Base-by-base conservation (phyloP, 2,113 vertebrate genomes). In the Accipiter virgatus region DNA sequence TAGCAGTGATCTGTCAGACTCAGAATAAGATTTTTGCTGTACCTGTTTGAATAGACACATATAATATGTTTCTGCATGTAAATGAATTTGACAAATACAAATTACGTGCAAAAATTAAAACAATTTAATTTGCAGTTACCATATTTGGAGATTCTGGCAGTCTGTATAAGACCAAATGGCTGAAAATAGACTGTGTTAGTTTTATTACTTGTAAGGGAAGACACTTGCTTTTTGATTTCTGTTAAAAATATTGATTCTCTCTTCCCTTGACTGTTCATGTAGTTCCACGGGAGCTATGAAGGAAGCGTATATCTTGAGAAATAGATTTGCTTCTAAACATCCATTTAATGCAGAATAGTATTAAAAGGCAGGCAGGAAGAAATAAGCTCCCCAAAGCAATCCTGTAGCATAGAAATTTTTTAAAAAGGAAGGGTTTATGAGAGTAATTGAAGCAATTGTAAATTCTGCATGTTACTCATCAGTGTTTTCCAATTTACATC, bases 401-500 rank as follows among this genome's bases (percentile, higher is more conserved):
- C 53, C 83, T 67, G 36, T 26, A 32, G 25, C 86, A 91, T 67
- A 55, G 89, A 86, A 40, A 16, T 26, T 58, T 71, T 91, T 7
- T 6, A 29, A 26, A 93, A 89, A 58, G 16, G 10, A 79, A 88
- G n/a, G 27, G n/a, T 70, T 86, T 89, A 61, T 70, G 77, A 86
- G n/a, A 94, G 47, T 92, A 88, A 81, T 74, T 88, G 93, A 91
- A 70, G 50, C 63, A 83, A 78, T 81, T 88, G 67, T 59, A 61
- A 40, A 48, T 92, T 70, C 79, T 95, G 71, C 43, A 31, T 88
- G 83, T 86, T 88, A 32, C 72, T 90, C 32, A 34, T 92, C 89
- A 88, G 65, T 74, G 83, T 81, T 88, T 91, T 92, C 86, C 65
- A 70, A n/a, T 88, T 92, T 89, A 70, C 68, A 62, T 88, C 72